Conservation (phyloP, 2,797 vertebrate species). For the Sebastes oblongus region DNA sequence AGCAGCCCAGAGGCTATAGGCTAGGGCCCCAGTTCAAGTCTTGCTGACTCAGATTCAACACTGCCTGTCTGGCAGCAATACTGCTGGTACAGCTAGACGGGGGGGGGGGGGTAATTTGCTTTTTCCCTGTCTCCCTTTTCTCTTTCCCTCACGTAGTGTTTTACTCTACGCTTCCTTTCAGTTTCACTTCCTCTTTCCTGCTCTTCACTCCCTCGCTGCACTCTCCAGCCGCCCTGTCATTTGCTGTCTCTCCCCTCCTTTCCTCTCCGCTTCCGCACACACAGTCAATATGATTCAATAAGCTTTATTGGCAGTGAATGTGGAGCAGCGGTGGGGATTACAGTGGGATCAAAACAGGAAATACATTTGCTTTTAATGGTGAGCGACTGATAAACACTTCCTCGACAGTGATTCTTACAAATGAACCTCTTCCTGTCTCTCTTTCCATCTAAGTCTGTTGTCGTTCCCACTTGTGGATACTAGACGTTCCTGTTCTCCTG, state of each 20-base stretch:
- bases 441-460: neutral
- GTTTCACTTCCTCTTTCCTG: slow-evolving; percentile 39
- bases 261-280: slow-evolving; percentile 2
- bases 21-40: slow-evolving; percentile 63
- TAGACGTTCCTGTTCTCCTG: slow-evolving; percentile 32
- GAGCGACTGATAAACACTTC: slow-evolving; percentile 33
- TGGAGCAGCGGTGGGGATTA: slow-evolving; percentile 41
- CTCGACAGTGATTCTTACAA: slow-evolving; percentile 9
- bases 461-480: slow-evolving; percentile 27
- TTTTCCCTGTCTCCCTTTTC: slow-evolving; percentile 15
- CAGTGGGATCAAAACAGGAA: slow-evolving; percentile 60
- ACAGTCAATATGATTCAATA: slow-evolving; percentile 52
- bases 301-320: slow-evolving; percentile 46
- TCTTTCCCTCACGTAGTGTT: neutral
- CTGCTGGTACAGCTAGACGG: slow-evolving; percentile 52
- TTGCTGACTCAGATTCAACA: slow-evolving; percentile 76
- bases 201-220: slow-evolving; percentile 17
- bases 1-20: slow-evolving; percentile 56
- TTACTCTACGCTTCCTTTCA: slow-evolving; percentile 15
- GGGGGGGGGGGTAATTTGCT: slow-evolving; percentile 43
- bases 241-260: slow-evolving; percentile 13
- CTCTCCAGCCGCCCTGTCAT: slow-evolving; percentile 24
- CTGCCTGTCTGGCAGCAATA: slow-evolving; percentile 63
- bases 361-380: slow-evolving; percentile 57
- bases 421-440: slow-evolving; percentile 4